Evolutionary conservation across 2,113 vertebrate genomes (phyloP).

Genomic region (Chionomys nivalis): DNA sequence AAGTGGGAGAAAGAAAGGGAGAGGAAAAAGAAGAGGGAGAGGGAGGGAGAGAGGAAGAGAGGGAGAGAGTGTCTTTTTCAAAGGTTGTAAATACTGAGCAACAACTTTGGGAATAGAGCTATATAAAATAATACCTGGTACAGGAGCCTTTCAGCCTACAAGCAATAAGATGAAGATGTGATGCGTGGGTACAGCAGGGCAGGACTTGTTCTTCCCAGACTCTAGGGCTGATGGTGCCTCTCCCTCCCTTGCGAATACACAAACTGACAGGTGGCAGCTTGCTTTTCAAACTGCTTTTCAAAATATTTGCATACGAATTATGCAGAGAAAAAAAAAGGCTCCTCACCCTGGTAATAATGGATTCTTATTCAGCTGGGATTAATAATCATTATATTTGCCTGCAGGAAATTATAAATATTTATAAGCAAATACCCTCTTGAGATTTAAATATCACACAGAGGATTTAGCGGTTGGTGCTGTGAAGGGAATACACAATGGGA

Average conservation of each 20-base stretch:
- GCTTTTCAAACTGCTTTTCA: slow-evolving; percentile 61
- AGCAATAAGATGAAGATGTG: neutral
- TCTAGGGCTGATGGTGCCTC: slow-evolving; percentile 10
- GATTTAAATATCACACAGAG: slow-evolving; percentile 28
- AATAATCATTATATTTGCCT: slow-evolving; percentile 69
- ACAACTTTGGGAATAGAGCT: neutral
- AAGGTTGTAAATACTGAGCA: neutral
- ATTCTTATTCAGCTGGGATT: slow-evolving; percentile 60
- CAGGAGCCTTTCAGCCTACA: neutral
- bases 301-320: slow-evolving; percentile 59
- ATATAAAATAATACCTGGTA: slow-evolving; percentile 1
- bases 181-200: neutral
- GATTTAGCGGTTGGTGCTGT: slow-evolving; percentile 24
- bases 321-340: slow-evolving; percentile 37
- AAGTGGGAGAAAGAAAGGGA: neutral
- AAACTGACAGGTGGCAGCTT: slow-evolving; percentile 66
- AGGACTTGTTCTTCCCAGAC: slow-evolving; percentile 36
- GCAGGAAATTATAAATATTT: slow-evolving; percentile 66
- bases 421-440: slow-evolving; percentile 25
- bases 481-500: slow-evolving; percentile 15
- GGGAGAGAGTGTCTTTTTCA: neutral
- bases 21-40: neutral
- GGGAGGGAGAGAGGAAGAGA: neutral
- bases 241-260: neutral
- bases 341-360: slow-evolving; percentile 45